These are phyloP conservation scores for Anthoscopus minutus DNA, from an alignment of 2,113 vertebrate species.

Conservation along the genomic window DNA sequence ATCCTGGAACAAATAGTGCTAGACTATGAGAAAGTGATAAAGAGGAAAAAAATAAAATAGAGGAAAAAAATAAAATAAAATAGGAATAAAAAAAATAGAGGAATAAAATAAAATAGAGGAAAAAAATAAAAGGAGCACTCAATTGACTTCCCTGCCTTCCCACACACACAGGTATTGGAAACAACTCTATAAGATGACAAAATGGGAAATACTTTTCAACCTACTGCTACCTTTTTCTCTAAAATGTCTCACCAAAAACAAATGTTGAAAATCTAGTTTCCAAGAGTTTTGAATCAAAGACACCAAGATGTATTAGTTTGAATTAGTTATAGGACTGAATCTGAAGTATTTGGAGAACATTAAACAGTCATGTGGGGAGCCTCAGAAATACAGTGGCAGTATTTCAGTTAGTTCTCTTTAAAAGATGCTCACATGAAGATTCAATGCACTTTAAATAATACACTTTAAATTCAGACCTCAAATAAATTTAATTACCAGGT, in stretches of 20 bases:
- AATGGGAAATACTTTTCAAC: background rate
- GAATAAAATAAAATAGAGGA: background rate
- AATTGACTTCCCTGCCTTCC: background rate
- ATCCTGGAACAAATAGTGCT: background rate
- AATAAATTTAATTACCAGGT: background rate
- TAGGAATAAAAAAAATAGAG: too few species aligned
- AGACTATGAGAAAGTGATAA: background rate
- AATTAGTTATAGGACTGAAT: background rate
- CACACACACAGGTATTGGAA: fast-evolving
- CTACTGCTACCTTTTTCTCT: background rate
- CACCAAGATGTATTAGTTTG: background rate
- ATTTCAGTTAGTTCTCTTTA: background rate
- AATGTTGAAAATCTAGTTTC: background rate
- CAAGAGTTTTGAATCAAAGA: background rate
- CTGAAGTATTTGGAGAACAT: constrained; percentile 6
- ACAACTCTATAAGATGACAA: background rate
- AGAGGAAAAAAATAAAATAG: background rate
- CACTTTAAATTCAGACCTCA: background rate
- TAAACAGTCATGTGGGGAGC: background rate
- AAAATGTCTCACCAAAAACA: background rate
- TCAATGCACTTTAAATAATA: background rate
- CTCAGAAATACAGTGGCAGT: background rate
- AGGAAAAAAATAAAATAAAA: background rate
- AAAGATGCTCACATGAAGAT: background rate
- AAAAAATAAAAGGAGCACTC: background rate